Evolutionary conservation across 1,140 invertebrate genomes (phyloP).

Genomic region (Drosophila arawakana): DNA sequence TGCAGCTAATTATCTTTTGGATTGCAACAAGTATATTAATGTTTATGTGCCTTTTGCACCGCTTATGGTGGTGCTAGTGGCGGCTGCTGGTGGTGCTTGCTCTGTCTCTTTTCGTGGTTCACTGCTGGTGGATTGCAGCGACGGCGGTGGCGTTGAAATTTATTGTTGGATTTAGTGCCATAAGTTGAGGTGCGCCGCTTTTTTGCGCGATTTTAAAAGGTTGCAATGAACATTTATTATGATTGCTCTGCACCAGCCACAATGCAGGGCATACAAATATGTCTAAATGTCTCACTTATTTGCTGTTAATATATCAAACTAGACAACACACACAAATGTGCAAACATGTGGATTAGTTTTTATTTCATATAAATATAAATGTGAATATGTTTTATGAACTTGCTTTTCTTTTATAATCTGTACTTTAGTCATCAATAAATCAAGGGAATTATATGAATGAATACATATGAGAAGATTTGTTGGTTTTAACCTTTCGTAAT

Average conservation of each 20-base stretch:
- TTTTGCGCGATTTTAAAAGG: conserved; percentile 81
- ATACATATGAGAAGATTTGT: conserved; percentile 7
- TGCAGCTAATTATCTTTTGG: conserved; percentile 81
- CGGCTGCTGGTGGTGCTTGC: conserved; percentile 13
- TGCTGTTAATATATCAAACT: conserved; percentile 66
- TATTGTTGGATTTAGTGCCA: conserved; percentile 73
- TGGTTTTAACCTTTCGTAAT: conserved; percentile 16
- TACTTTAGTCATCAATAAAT: conserved; percentile 71
- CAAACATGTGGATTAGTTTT: conserved; percentile 22
- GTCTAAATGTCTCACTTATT: conserved; percentile 31
- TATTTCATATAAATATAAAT: conserved; percentile 56
- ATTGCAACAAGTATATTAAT: conserved; percentile 83
- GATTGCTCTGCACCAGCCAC: conserved; percentile 55
- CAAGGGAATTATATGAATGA: conserved; percentile 58
- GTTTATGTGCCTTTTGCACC: conserved; percentile 60
- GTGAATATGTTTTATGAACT: conserved; percentile 36
- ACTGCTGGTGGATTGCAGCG: conserved; percentile 49
- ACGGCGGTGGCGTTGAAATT: conserved; percentile 70
- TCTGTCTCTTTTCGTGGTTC: conserved; percentile 7
- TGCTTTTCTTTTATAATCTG: conserved; percentile 43
- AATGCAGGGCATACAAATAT: conserved; percentile 61
- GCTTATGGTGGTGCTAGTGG: not conserved
- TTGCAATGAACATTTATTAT: conserved; percentile 83
- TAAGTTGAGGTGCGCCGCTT: conserved; percentile 73
- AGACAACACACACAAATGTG: conserved; percentile 13